phyloP scores from a whole-genome alignment of 2,797 vertebrate species.

The Parotocinclus haroldoi region DNA sequence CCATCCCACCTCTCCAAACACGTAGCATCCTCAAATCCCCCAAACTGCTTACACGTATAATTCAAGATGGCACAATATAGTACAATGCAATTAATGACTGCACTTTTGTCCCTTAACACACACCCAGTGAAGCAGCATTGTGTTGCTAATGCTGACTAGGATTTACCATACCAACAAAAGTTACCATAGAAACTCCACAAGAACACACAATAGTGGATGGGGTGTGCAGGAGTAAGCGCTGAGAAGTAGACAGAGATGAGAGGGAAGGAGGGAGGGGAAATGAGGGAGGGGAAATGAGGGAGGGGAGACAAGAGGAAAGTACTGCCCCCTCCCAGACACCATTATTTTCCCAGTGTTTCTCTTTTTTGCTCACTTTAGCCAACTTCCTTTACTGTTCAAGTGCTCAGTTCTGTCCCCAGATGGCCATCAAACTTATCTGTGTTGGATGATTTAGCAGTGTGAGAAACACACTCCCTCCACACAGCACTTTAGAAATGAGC shows the following conservation, averaged over 20 bases:
- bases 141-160: slow-evolving; percentile 71
- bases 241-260: slow-evolving; percentile 28
- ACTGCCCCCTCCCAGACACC: slow-evolving; percentile 39
- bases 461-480: slow-evolving; percentile 46
- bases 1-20: not conserved
- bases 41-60: slow-evolving; percentile 26
- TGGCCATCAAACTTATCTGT: slow-evolving; percentile 43
- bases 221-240: slow-evolving; percentile 33
- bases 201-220: slow-evolving; percentile 63
- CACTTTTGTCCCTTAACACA: slow-evolving; percentile 28
- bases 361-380: slow-evolving; percentile 13
- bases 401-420: slow-evolving; percentile 46
- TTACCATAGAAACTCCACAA: slow-evolving; percentile 68
- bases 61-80: slow-evolving; percentile 36
- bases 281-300: slow-evolving; percentile 14
- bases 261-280: slow-evolving; percentile 20
- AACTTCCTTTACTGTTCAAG: slow-evolving; percentile 41
- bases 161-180: slow-evolving; percentile 68
- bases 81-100: slow-evolving; percentile 47
- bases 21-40: not conserved
- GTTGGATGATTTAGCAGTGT: slow-evolving; percentile 47
- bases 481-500: not conserved
- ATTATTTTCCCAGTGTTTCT: slow-evolving; percentile 43
- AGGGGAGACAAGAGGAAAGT: slow-evolving; percentile 25
- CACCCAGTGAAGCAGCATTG: slow-evolving; percentile 57